Evolutionary conservation across 2,888 invertebrate species (phyloP).

Genomic region (Agonopterix arenella): DNA sequence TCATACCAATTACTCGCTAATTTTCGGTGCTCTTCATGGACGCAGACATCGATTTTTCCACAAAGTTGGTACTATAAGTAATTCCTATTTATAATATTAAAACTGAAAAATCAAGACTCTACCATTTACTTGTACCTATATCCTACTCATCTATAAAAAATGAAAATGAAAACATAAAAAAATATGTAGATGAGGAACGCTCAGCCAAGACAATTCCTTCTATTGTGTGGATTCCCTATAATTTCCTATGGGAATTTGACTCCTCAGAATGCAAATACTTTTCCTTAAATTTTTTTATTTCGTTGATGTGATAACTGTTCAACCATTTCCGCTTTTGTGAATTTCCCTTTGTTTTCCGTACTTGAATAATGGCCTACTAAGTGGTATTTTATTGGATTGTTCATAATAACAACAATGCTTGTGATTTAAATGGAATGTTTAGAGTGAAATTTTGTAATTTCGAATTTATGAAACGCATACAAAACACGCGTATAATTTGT

Average conservation of each 20-base stretch:
- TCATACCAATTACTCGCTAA: too few species aligned
- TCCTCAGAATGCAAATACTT: background rate
- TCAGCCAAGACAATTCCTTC: conserved; percentile 14
- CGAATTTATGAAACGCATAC: too few species aligned
- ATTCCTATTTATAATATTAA: too few species aligned
- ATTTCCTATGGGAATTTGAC: conserved; percentile 25
- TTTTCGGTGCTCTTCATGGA: too few species aligned
- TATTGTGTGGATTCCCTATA: conserved; percentile 18
- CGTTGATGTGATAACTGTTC: conserved; percentile 4
- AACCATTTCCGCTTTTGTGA: conserved; percentile 1
- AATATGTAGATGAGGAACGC: conserved; percentile 2
- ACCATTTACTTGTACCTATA: too few species aligned
- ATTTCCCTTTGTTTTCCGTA: background rate
- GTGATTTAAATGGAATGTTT: conserved; percentile 2
- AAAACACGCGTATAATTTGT: too few species aligned
- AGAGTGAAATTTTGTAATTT: background rate
- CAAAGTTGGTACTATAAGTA: too few species aligned
- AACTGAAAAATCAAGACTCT: too few species aligned
- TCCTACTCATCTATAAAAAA: too few species aligned
- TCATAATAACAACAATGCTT: conserved; percentile 9
- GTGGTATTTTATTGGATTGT: background rate
- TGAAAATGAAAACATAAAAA: background rate
- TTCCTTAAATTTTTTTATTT: conserved; percentile 1
- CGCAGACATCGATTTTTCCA: too few species aligned
- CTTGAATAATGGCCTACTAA: background rate